A percentile compares a stretch with the other conserved stretches of the same genome.
These are phyloP conservation scores for Pocillopora grandis DNA, from an alignment of 92 coral and sea anemone species.

Conservation along the genomic window DNA sequence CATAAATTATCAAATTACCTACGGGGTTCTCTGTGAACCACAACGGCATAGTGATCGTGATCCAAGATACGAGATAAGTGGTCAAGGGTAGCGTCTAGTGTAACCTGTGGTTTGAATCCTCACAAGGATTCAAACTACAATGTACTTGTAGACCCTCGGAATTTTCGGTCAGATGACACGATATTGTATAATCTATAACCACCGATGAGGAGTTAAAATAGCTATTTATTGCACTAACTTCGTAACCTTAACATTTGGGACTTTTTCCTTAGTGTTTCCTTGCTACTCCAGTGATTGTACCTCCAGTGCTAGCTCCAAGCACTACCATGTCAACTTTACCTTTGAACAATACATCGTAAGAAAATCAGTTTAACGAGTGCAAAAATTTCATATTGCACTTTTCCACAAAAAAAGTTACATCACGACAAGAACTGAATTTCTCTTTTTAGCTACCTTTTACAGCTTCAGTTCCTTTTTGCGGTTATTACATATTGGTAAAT, in stretches of 20 bases:
- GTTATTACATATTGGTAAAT: too few species aligned
- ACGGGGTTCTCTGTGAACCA: constrained; percentile 87
- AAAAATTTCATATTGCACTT: too few species aligned
- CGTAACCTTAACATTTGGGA: constrained; percentile 79
- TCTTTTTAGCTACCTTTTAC: too few species aligned
- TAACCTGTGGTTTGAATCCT: constrained; percentile 54
- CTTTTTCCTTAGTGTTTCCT: constrained; percentile 87
- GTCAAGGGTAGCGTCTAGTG: constrained; percentile 80
- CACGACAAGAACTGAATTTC: too few species aligned
- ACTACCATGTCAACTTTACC: constrained; percentile 97
- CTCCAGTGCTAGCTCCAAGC: constrained; percentile 96
- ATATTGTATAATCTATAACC: too few species aligned
- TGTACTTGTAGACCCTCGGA: too few species aligned
- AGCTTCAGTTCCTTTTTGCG: too few species aligned
- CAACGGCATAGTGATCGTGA: constrained; percentile 88
- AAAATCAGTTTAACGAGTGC: too few species aligned
- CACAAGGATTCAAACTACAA: too few species aligned
- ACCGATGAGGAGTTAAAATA: not conserved
- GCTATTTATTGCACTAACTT: not conserved
- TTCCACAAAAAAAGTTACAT: too few species aligned
- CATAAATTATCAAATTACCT: constrained; percentile 43
- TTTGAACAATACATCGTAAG: too few species aligned
- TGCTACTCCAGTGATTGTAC: constrained; percentile 94
- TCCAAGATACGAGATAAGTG: constrained; percentile 85
- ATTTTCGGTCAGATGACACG: too few species aligned